Evolutionary conservation across 2,113 vertebrate species (phyloP).

Genomic region (Bungarus multicinctus): DNA sequence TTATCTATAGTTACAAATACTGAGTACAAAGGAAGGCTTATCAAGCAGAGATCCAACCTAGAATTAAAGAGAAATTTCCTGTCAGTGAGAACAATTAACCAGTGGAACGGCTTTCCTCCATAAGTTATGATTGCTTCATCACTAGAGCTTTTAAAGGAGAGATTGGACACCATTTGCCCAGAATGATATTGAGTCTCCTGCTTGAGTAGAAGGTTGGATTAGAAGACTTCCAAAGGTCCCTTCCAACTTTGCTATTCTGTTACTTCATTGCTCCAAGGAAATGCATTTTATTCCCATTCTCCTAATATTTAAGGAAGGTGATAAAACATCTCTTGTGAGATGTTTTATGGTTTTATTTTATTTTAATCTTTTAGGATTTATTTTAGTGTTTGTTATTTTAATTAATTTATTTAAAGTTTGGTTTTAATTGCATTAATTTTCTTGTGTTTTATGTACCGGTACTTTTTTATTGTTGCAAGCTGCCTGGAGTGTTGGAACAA

Average conservation of each 20-base stretch:
- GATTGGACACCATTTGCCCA: background rate
- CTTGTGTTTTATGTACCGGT: background rate
- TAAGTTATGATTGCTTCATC: background rate
- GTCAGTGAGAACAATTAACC: background rate
- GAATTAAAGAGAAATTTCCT: background rate
- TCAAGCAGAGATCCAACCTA: background rate
- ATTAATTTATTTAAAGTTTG: background rate
- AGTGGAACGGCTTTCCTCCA: background rate
- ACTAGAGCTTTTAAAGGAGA: background rate
- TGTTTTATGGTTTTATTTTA: too few species aligned
- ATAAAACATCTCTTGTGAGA: background rate
- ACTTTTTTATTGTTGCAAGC: background rate
- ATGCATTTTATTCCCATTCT: background rate
- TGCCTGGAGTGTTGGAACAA: background rate
- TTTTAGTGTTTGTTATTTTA: background rate
- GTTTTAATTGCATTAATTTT: background rate
- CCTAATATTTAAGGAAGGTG: background rate
- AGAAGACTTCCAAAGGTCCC: background rate
- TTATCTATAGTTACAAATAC: background rate
- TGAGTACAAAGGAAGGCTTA: background rate
- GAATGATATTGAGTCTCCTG: background rate
- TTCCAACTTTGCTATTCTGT: background rate
- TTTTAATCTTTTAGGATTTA: background rate
- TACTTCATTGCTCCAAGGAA: background rate
- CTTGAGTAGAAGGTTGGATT: background rate